A percentile compares a stretch with the other conserved stretches of the same genome.
Conservation (phyloP, 2,888 invertebrate species). For the Andricus curvator region DNA sequence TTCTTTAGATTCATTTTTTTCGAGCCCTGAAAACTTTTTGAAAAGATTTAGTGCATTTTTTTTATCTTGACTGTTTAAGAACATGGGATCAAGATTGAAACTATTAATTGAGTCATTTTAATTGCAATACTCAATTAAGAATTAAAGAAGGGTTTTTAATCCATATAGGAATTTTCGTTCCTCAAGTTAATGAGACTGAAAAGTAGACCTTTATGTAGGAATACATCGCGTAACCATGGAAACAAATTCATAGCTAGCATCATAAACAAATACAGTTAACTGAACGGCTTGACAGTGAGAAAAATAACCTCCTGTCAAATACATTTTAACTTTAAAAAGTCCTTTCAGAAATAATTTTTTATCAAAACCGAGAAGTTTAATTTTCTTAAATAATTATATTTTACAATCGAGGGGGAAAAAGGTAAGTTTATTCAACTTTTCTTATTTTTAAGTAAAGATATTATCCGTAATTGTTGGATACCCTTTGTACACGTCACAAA, state of each 20-base stretch:
- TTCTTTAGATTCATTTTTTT: background rate
- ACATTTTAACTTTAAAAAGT: background rate
- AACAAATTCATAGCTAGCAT: background rate
- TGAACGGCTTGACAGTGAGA: background rate
- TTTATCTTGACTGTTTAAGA: background rate
- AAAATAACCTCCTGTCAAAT: background rate
- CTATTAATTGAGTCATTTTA: background rate
- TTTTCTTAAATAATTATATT: background rate
- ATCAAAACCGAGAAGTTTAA: background rate
- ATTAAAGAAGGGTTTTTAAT: background rate
- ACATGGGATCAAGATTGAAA: background rate
- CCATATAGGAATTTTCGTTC: background rate
- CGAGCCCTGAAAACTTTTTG: background rate
- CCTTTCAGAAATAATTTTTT: background rate
- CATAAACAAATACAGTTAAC: constrained; percentile 16
- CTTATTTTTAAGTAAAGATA: background rate
- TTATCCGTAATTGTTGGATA: background rate
- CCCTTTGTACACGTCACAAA: background rate
- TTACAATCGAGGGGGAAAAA: background rate
- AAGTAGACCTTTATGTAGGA: background rate
- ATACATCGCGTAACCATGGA: constrained; percentile 4
- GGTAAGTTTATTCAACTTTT: constrained; percentile 1
- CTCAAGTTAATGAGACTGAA: background rate
- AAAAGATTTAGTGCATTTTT: background rate
- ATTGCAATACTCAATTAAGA: background rate